Conservation (phyloP, 92 coral and sea anemone species). For the Epizoanthus ramosus region DNA sequence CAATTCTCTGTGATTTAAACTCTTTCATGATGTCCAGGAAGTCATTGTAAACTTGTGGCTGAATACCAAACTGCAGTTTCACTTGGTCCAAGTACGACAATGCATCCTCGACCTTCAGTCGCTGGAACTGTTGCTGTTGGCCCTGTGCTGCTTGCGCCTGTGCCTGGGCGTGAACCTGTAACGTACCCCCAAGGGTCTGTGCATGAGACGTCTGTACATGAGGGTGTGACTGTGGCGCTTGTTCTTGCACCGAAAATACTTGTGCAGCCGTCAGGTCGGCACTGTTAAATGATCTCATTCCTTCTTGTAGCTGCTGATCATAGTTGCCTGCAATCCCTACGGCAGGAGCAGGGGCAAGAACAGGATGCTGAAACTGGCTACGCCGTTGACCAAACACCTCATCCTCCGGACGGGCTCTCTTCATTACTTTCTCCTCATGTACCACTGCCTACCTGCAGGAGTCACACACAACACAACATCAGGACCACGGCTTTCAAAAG, state of each 20-base stretch:
- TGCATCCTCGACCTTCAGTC: constrained; percentile 99
- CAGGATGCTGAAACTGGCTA: constrained; percentile 87
- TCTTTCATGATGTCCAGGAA: constrained; percentile 99
- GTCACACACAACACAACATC: too few species aligned
- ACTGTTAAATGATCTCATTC: constrained; percentile 74
- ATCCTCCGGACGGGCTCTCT: constrained; percentile 99
- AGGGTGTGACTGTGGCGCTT: constrained; percentile 80
- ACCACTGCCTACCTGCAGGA: constrained; percentile 14
- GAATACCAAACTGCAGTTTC: constrained; percentile 98
- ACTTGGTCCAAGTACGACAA: constrained; percentile 97
- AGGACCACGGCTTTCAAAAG: too few species aligned
- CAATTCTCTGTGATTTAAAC: constrained; percentile 98
- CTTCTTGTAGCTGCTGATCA: constrained; percentile 81
- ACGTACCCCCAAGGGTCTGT: constrained; percentile 51
- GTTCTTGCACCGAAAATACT: constrained; percentile 83
- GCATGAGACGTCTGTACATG: constrained; percentile 89
- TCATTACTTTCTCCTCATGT: constrained; percentile 73
- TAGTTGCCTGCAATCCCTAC: constrained; percentile 75
- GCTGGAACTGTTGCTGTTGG: constrained; percentile 96
- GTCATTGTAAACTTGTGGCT: constrained; percentile 98
- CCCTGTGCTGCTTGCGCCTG: constrained; percentile 92
- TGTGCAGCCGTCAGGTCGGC: constrained; percentile 82
- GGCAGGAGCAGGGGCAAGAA: constrained; percentile 95
- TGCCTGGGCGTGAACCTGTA: constrained; percentile 76
- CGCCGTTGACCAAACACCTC: constrained; percentile 85